Base-by-base conservation (phyloP, 2,888 invertebrate genomes). In the Frankliniella fusca region DNA sequence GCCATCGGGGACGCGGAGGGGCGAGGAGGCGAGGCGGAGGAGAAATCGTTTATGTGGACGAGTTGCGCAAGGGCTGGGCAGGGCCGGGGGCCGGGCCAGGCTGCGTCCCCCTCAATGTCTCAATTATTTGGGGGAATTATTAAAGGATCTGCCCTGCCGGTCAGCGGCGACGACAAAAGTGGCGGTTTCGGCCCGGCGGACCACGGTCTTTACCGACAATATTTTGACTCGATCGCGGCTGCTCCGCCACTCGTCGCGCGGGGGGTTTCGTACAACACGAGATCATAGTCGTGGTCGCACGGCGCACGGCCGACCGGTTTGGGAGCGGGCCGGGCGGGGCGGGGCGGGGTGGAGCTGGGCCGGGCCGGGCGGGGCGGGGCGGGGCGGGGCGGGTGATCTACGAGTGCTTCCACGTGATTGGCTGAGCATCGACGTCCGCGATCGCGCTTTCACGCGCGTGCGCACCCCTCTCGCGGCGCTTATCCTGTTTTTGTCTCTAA, bases 211-310 rank as follows among this genome's bases (percentile, higher is more conserved):
- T 38, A 38, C 38, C 38, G 38, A n/a, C 70, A 8, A 76, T 76
- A 76, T 76, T 76, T 76, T 76, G 70, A 76, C 70, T 76, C 11
- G 70, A 76, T 12, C n/a, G 65, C n/a, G 70, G 70, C 23, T 12
- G 9, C 9, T 12, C 27, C 70, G 70, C 70, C 23, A 2, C 70
- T n/a, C 65, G 65, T 9, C 65, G 20, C 65, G n/a, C 3, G 70
- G 9, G 23, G 27, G 70, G 15, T 20, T 20, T 54, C 54, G 54
- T 20, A 15, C 20, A 15, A 15, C 18, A 54, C 70, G 9, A 27
- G 70, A 76, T 76, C 23, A 76, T 27, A 27, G 70, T 27, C 5
- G 70, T 70, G 23, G 23, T 23, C 23, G 23, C 70, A 70, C 70
- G 61, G 61, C 20, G 15, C 54, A 18, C 18, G 54, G 54, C 11